A percentile compares a stretch with the other conserved stretches of the same genome.
Evolutionary conservation across 2,888 invertebrate species (phyloP).

Genomic region (Chaetogeoica ovagalla): DNA sequence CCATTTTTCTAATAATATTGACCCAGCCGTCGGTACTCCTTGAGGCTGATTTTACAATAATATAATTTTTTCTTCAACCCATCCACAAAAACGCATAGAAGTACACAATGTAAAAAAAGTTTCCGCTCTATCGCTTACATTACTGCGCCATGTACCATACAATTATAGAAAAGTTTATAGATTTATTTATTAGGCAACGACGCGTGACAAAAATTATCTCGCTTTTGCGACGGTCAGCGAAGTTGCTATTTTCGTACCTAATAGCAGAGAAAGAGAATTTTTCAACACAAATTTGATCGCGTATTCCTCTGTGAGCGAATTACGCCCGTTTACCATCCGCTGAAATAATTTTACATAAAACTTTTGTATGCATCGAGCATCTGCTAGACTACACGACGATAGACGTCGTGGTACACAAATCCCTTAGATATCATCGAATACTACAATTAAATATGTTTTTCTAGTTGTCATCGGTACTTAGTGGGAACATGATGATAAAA

Average conservation of each 20-base stretch:
- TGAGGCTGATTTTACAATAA: no score
- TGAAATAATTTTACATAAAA: not conserved
- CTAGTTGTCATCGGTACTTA: not conserved
- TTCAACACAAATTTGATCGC: not conserved
- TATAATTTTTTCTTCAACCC: no score
- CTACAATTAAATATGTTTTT: conserved; percentile 14
- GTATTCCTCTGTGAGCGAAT: no score
- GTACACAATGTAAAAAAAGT: no score
- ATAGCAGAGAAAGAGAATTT: not conserved
- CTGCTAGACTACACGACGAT: not conserved
- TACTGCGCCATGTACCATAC: no score
- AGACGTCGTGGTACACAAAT: not conserved
- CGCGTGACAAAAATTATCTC: not conserved
- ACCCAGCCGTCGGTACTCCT: no score
- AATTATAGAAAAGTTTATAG: not conserved
- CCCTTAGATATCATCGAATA: not conserved
- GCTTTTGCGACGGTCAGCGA: not conserved
- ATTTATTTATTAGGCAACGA: not conserved
- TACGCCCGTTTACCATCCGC: not conserved
- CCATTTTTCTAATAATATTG: no score
- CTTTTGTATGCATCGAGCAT: not conserved
- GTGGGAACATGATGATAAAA: not conserved
- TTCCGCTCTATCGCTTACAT: no score
- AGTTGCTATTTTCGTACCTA: not conserved
- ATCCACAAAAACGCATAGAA: no score